phyloP scores from a whole-genome alignment of 1,140 invertebrate genomes.

The Panagrolaimus sp. region DNA sequence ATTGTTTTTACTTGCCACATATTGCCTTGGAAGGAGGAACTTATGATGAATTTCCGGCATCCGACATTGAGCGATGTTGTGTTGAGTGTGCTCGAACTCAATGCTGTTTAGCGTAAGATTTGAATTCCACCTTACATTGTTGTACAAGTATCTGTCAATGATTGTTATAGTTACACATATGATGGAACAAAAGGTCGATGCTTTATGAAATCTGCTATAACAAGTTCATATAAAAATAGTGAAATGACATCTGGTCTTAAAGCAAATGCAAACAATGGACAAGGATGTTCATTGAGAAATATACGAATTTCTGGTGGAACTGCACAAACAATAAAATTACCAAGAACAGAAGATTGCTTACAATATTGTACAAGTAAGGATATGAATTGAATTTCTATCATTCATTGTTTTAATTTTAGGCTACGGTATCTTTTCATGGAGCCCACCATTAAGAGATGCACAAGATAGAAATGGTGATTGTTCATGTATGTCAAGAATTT shows the following conservation, averaged over 20 bases:
- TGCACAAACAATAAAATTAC: slow-evolving; percentile 10
- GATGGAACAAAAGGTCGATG: background rate
- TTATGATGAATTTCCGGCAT: slow-evolving; percentile 13
- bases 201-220: slow-evolving; percentile 9
- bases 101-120: slow-evolving; percentile 8
- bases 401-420: background rate
- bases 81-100: slow-evolving; percentile 13
- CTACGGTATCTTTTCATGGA: slow-evolving; percentile 5
- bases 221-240: background rate
- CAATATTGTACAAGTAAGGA: slow-evolving; percentile 10
- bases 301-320: slow-evolving; percentile 6
- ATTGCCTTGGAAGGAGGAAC: slow-evolving; percentile 8
- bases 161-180: background rate
- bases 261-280: slow-evolving; percentile 2
- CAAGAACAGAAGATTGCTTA: slow-evolving; percentile 10
- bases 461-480: background rate
- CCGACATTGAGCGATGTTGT: slow-evolving; percentile 11
- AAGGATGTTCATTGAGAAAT: slow-evolving; percentile 6
- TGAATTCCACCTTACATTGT: background rate
- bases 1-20: slow-evolving; percentile 15
- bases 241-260: slow-evolving; percentile 1
- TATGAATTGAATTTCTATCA: background rate
- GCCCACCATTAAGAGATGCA: background rate
- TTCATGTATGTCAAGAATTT: slow-evolving; percentile 10
- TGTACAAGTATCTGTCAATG: background rate